These are phyloP conservation scores for Lithophane leautieri DNA, from an alignment of 2,888 invertebrate species.

Conservation along the genomic window DNA sequence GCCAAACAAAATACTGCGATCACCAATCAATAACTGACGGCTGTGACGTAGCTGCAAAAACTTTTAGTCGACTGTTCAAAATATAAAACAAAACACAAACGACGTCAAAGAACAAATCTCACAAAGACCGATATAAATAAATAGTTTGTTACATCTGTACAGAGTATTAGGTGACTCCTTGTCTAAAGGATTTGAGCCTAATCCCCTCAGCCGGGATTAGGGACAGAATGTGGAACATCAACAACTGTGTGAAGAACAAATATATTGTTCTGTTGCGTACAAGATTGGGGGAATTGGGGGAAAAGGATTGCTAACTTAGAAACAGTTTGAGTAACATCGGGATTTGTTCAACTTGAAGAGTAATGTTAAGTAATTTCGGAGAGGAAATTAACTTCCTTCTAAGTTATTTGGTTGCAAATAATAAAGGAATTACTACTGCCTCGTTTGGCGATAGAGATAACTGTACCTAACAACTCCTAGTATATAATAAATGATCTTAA, in stretches of 20 bases:
- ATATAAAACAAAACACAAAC: background rate
- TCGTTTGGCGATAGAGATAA: conserved; percentile 9
- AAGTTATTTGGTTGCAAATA: conserved; percentile 50
- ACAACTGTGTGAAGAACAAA: conserved; percentile 49
- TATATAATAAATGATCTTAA: background rate
- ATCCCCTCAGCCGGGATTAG: conserved; percentile 42
- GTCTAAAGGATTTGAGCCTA: conserved; percentile 46
- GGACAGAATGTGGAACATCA: conserved; percentile 41
- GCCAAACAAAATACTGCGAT: background rate
- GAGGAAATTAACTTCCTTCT: conserved; percentile 46
- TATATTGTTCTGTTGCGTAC: conserved; percentile 38
- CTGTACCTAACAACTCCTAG: background rate
- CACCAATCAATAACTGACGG: background rate
- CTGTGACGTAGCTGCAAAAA: background rate
- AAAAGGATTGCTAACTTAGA: conserved; percentile 45
- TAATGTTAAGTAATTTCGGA: conserved; percentile 51
- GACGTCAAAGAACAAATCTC: conserved; percentile 21
- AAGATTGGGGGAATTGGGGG: conserved; percentile 22
- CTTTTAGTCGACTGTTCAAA: background rate
- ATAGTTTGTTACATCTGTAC: conserved; percentile 27
- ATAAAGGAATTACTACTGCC: conserved; percentile 22
- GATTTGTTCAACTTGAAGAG: conserved; percentile 48
- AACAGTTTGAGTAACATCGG: conserved; percentile 49
- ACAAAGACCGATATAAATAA: conserved; percentile 20
- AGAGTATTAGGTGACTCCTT: conserved; percentile 50